Evolutionary conservation across 2,888 invertebrate species (phyloP).

Genomic region (Boloria euphrosyne): DNA sequence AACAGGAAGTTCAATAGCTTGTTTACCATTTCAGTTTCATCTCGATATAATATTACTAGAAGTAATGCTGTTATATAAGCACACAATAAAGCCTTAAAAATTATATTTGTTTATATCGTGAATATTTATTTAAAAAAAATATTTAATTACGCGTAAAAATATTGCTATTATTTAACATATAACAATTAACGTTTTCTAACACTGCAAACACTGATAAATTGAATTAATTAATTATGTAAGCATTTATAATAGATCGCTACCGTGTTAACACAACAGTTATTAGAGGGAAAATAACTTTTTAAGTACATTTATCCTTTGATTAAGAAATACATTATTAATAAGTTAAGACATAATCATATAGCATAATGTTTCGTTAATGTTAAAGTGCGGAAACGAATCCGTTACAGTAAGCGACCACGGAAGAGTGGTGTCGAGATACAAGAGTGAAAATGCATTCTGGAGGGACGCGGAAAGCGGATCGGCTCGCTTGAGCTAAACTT

Average conservation of each 20-base stretch:
- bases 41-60: conserved; percentile 24
- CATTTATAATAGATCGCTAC: too few relatives aligned
- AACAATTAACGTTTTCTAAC: too few relatives aligned
- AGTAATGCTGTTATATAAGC: neutral
- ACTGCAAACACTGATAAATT: neutral
- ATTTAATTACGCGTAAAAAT: too few relatives aligned
- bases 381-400: conserved; percentile 38
- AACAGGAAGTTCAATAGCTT: conserved; percentile 28
- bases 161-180: too few relatives aligned
- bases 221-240: neutral
- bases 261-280: too few relatives aligned
- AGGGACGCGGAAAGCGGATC: conserved; percentile 61
- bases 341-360: conserved; percentile 7
- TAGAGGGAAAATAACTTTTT: too few relatives aligned
- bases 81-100: neutral
- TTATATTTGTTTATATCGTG: too few relatives aligned
- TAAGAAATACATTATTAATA: neutral
- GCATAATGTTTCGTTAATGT: conserved; percentile 12
- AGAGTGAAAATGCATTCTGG: conserved; percentile 70
- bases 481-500: conserved; percentile 39
- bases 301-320: neutral
- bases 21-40: conserved; percentile 27
- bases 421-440: conserved; percentile 71
- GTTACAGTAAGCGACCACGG: conserved; percentile 57
- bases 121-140: too few relatives aligned